Evolutionary conservation across 2,888 invertebrate genomes (phyloP).

Genomic region (Heliconius ethilla): DNA sequence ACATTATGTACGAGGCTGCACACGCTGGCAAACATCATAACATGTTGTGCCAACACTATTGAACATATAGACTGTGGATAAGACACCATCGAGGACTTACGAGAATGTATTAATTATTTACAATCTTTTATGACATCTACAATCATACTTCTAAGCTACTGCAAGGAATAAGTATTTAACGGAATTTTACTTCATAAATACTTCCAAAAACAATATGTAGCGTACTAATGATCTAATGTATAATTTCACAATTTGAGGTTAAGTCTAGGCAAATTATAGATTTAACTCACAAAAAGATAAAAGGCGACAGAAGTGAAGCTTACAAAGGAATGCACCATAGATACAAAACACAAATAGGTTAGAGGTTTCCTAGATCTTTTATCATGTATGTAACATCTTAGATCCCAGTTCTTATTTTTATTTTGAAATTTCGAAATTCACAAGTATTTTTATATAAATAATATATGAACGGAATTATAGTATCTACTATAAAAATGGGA

Average conservation of each 20-base stretch:
- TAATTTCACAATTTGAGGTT: background rate
- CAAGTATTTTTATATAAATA: too few species aligned
- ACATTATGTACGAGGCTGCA: too few species aligned
- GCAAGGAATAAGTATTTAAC: background rate
- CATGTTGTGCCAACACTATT: background rate
- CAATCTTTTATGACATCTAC: constrained; percentile 10
- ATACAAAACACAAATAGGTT: background rate
- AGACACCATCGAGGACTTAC: constrained; percentile 11
- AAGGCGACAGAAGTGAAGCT: background rate
- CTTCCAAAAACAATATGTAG: background rate
- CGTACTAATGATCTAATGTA: background rate
- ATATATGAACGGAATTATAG: too few species aligned
- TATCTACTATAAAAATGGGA: background rate
- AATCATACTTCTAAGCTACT: background rate
- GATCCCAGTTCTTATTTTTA: too few species aligned
- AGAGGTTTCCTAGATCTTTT: background rate
- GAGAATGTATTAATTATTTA: constrained; percentile 12
- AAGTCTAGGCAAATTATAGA: constrained; percentile 4
- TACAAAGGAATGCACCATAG: constrained; percentile 7
- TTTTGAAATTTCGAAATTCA: background rate
- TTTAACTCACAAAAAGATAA: background rate
- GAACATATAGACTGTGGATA: constrained; percentile 20
- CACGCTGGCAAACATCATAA: background rate
- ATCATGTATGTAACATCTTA: background rate
- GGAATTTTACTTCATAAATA: background rate